Conservation (phyloP, 2,888 invertebrate species). For the Limnephilus lunatus region DNA sequence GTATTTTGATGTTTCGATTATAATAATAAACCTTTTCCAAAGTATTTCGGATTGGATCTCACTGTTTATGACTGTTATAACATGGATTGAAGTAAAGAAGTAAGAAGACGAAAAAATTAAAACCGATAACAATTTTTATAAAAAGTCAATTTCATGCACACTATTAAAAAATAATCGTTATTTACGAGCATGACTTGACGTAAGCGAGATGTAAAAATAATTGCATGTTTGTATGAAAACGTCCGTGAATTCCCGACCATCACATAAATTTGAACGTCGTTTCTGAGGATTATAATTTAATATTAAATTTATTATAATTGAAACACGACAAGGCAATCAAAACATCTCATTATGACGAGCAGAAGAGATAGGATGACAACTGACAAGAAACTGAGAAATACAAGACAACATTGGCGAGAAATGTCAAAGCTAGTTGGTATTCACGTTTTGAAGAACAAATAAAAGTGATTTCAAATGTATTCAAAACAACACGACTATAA, state of each 20-base stretch:
- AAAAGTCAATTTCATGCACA: not conserved
- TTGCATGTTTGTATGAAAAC: slow-evolving; percentile 2
- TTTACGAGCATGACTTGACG: not conserved
- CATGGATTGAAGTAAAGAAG: not conserved
- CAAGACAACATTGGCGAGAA: not conserved
- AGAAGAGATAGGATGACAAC: not conserved
- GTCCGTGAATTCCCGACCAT: not conserved
- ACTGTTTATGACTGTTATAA: not conserved
- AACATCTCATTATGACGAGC: not conserved
- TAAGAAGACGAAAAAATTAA: not conserved
- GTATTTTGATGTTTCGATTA: not conserved
- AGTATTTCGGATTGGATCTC: not conserved
- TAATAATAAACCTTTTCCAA: not conserved
- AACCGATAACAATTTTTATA: not conserved
- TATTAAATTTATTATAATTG: not conserved
- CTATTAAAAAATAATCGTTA: not conserved
- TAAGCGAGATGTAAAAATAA: not conserved
- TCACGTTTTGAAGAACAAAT: not conserved
- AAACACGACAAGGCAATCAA: not conserved
- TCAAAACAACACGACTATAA: not conserved
- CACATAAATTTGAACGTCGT: not conserved
- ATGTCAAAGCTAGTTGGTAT: not conserved
- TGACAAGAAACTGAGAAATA: not conserved
- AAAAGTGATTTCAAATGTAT: not conserved
- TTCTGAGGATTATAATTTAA: not conserved